Base-by-base conservation (phyloP, 2,888 invertebrate genomes). In the Calameuta filiformis region DNA sequence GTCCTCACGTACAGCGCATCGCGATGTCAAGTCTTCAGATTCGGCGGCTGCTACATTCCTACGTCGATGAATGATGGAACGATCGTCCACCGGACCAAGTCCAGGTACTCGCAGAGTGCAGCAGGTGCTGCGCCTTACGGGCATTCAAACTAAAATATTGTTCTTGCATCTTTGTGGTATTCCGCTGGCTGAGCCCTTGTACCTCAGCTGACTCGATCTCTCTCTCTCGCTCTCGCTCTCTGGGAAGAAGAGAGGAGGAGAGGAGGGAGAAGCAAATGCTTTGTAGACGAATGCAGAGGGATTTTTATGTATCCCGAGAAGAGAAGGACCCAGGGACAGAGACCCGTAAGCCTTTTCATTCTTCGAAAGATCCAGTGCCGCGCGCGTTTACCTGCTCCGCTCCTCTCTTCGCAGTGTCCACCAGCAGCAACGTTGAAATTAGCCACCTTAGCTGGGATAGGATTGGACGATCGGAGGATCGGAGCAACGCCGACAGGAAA, bases 121-220 rank as follows among this genome's bases (percentile, higher is more conserved):
- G 88, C 88, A 88, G 88, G 88, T 88, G 87, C 83, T 84, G 77
- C 83, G 77, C 83, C 77, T 77, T 80, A 79, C 81, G 56, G 81
- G 82, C 81, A 87, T 87, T 87, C 83, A 84, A 87, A 87, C 85
- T 86, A 87, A 88, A 89, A 89, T 88, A 89, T 89, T 89, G 87
- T 88, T 89, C 88, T 87, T 88, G 80, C 84, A 79, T 83, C 80
- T 81, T 83, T 78, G 82, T 81, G 83, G 82, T 82, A 40, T 33
- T 69, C 30, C 69, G 69, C 75, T 80, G 74, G 81, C 79, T 85
- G 84, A 82, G 84, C 85, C 83, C 81, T 81, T 76, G 69, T 73
- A 37, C 75, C 76, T 76, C 75, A 76, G 83, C 33, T 33, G 81
- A 79, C 85, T 86, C 86, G 87, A 86, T 86, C 85, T 75, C 85